Conservation (phyloP, 2,888 invertebrate species). For the Dermolepida albohirtum region DNA sequence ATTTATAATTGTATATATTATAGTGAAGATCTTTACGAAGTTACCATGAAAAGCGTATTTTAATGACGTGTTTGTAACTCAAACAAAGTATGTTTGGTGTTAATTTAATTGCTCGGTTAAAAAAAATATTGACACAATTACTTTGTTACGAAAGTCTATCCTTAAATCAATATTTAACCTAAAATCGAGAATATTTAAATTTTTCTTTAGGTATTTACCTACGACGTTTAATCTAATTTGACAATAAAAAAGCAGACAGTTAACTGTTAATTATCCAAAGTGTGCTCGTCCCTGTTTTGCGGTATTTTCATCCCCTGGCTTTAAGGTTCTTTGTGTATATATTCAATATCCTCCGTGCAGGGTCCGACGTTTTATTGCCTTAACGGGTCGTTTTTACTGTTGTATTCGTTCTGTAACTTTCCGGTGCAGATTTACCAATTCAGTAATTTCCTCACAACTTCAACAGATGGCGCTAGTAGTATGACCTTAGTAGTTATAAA, state of each 20-base stretch:
- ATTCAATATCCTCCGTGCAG: background rate
- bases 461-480: background rate
- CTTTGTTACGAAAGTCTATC: too few relatives aligned
- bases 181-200: too few relatives aligned
- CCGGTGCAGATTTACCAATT: slow-evolving; percentile 4
- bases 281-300: slow-evolving; percentile 2
- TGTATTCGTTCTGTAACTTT: background rate
- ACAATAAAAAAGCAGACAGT: background rate
- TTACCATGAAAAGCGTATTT: too few relatives aligned
- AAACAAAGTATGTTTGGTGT: too few relatives aligned
- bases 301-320: slow-evolving; percentile 7
- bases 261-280: slow-evolving; percentile 24
- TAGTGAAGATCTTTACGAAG: too few relatives aligned
- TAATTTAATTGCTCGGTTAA: too few relatives aligned
- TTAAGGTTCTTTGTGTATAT: slow-evolving; percentile 5
- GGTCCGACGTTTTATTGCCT: background rate
- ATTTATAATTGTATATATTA: too few relatives aligned
- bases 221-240: too few relatives aligned
- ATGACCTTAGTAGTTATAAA: background rate
- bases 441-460: background rate
- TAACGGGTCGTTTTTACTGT: background rate
- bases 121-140: too few relatives aligned
- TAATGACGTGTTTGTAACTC: too few relatives aligned
- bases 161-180: too few relatives aligned
- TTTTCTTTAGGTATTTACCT: too few relatives aligned